phyloP scores from a whole-genome alignment of 2,113 vertebrate genomes.

The Mustela lutreola region DNA sequence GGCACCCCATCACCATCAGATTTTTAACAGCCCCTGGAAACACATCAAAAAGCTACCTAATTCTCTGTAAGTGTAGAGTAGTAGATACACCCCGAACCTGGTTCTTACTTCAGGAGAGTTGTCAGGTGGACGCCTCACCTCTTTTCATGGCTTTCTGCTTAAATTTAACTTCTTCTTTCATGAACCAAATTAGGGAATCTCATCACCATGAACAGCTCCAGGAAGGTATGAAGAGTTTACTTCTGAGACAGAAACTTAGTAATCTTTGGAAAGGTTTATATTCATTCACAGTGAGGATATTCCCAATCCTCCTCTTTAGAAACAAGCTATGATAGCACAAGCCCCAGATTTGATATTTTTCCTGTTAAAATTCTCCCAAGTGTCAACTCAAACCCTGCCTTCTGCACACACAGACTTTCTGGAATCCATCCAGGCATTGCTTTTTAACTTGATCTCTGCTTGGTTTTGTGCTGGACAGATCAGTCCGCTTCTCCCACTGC shows the following conservation, averaged over 20 bases:
- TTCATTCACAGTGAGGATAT: neutral
- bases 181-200: neutral
- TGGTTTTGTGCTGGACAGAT: neutral
- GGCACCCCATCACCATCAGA: neutral
- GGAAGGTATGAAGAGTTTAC: neutral
- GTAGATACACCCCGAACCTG: neutral
- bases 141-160: slow-evolving; percentile 37
- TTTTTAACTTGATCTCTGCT: neutral
- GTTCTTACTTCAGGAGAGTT: neutral
- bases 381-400: neutral
- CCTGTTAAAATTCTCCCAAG: neutral
- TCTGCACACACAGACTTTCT: neutral
- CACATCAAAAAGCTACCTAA: neutral
- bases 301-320: neutral
- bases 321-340: neutral
- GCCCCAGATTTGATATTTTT: neutral
- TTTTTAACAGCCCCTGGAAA: neutral
- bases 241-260: neutral
- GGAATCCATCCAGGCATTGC: neutral
- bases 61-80: neutral
- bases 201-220: neutral
- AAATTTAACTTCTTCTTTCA: neutral
- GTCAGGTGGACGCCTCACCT: neutral
- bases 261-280: neutral
- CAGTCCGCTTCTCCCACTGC: neutral